Evolutionary conservation across 2,888 invertebrate species (phyloP).

Genomic region (Microctonus brassicae): DNA sequence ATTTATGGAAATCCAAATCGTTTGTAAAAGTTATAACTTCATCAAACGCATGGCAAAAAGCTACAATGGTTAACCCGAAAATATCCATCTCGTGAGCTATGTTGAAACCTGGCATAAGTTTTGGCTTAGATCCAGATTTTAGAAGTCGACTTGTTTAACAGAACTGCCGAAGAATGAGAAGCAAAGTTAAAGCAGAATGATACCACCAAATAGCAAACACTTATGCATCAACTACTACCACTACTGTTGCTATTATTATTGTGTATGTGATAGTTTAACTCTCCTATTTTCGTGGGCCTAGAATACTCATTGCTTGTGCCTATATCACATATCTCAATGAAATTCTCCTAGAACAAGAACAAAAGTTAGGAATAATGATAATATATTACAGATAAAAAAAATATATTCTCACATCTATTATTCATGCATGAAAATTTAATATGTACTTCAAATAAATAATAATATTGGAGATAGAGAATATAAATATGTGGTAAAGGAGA

Average conservation of each 20-base stretch:
- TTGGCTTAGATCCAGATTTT: constrained; percentile 63
- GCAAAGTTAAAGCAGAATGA: constrained; percentile 38
- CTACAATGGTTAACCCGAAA: constrained; percentile 61
- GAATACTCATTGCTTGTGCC: not conserved
- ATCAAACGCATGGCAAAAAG: constrained; percentile 42
- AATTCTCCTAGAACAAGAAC: too few relatives aligned
- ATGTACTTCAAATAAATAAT: too few relatives aligned
- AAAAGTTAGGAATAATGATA: too few relatives aligned
- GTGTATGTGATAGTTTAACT: constrained; percentile 22
- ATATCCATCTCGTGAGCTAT: constrained; percentile 67
- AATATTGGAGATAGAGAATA: too few relatives aligned
- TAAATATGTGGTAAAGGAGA: too few relatives aligned
- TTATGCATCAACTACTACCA: too few relatives aligned
- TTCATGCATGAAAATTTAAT: too few relatives aligned
- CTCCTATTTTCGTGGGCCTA: constrained; percentile 21
- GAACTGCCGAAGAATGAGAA: not conserved
- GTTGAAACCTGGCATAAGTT: constrained; percentile 68
- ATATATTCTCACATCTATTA: too few relatives aligned
- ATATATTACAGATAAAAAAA: too few relatives aligned
- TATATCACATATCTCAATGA: too few relatives aligned
- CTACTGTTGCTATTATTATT: too few relatives aligned
- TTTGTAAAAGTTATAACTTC: constrained; percentile 37
- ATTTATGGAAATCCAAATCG: constrained; percentile 6
- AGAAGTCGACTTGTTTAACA: constrained; percentile 40
- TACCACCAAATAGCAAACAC: too few relatives aligned